Percentiles rank a stretch among this genome's conserved stretches.
These are phyloP conservation scores for Nettapus auritus DNA, from an alignment of 2,113 vertebrate genomes.

Conservation along the genomic window DNA sequence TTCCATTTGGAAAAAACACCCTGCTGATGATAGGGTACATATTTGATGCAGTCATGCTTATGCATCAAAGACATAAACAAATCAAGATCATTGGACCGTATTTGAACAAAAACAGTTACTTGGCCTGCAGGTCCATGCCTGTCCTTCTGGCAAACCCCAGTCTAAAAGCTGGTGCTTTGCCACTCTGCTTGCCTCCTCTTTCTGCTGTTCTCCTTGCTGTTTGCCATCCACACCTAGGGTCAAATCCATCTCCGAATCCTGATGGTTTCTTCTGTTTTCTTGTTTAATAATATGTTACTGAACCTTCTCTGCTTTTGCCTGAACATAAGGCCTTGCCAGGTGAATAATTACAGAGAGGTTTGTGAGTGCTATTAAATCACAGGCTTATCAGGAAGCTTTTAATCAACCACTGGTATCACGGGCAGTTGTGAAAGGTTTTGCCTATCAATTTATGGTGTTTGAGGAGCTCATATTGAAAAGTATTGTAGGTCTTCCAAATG, in stretches of 20 bases:
- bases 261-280: background rate
- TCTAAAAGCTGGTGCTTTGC: background rate
- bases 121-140: background rate
- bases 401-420: background rate
- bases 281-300: background rate
- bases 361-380: conserved; percentile 11
- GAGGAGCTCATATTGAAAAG: background rate
- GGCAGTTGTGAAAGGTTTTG: background rate
- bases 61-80: background rate
- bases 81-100: background rate
- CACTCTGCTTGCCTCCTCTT: background rate
- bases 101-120: background rate
- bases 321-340: background rate
- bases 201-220: background rate
- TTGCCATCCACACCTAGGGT: background rate
- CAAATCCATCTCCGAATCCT: background rate
- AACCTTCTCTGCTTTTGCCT: background rate
- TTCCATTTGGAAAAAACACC: background rate
- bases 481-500: background rate
- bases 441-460: background rate
- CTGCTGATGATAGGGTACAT: background rate
- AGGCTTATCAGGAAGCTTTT: background rate
- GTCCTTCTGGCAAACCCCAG: background rate
- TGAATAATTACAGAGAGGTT: background rate
- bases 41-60: background rate